Evolutionary conservation across 2,888 invertebrate genomes (phyloP).

Genomic region (Oegoconia quadripuncta): DNA sequence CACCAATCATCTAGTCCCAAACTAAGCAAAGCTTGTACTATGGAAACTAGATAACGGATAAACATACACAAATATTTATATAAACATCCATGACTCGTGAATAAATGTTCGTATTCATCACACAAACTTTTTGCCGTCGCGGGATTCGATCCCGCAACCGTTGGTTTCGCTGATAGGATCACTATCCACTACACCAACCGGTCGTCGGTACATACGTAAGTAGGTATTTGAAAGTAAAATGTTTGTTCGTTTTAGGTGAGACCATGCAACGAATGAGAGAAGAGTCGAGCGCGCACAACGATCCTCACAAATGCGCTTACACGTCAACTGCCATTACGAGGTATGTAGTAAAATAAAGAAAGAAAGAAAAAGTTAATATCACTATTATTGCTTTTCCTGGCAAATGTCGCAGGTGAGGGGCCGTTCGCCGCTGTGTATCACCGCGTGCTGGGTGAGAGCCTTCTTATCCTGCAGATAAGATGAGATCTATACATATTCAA

Average conservation of each 20-base stretch:
- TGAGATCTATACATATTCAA: too few relatives aligned
- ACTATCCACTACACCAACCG: too few relatives aligned
- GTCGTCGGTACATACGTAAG: too few relatives aligned
- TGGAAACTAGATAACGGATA: too few relatives aligned
- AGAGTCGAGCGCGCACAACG: constrained; percentile 38
- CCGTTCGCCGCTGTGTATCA: constrained; percentile 60
- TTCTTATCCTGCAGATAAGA: constrained; percentile 67
- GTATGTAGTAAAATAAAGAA: constrained; percentile 34
- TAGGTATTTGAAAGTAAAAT: not conserved
- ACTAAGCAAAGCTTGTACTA: too few relatives aligned
- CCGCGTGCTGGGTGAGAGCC: constrained; percentile 59
- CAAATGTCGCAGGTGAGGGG: constrained; percentile 66
- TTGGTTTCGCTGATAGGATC: too few relatives aligned
- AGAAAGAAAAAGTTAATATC: not conserved
- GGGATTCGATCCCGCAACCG: too few relatives aligned
- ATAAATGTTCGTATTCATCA: too few relatives aligned
- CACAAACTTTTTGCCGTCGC: too few relatives aligned
- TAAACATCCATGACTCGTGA: too few relatives aligned
- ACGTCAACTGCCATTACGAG: constrained; percentile 50
- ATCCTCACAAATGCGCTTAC: constrained; percentile 41
- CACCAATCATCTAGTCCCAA: too few relatives aligned
- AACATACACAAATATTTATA: too few relatives aligned
- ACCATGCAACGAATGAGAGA: constrained; percentile 64
- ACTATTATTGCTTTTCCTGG: constrained; percentile 40
- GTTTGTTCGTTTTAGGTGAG: constrained; percentile 38